Evolutionary conservation across 2,888 invertebrate species (phyloP).

Genomic region (Vandiemenella viatica): DNA sequence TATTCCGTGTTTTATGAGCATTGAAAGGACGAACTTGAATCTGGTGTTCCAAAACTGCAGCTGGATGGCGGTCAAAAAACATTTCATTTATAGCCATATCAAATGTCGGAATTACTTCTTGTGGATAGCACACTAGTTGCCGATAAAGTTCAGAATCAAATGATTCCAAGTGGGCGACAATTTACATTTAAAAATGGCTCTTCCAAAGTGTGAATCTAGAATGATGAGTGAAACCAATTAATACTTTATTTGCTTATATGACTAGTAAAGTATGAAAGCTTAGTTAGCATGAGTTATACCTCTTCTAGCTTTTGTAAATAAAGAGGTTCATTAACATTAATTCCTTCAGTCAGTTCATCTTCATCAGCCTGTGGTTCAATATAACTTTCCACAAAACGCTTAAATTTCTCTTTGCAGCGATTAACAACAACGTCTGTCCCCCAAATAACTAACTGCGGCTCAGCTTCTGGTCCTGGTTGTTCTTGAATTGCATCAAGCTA

Average conservation of each 20-base stretch:
- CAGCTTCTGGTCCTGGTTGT: conserved; percentile 48
- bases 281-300: conserved; percentile 32
- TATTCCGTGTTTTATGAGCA: conserved; percentile 77
- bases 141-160: conserved; percentile 77
- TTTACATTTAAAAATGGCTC: conserved; percentile 91
- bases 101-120: conserved; percentile 93
- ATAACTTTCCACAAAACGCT: conserved; percentile 67
- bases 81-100: conserved; percentile 95
- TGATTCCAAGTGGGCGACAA: conserved; percentile 72
- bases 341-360: conserved; percentile 55
- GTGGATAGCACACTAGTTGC: conserved; percentile 87
- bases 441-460: conserved; percentile 87
- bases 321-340: conserved; percentile 67
- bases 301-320: conserved; percentile 90
- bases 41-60: conserved; percentile 77
- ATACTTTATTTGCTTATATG: background rate
- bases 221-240: conserved; percentile 12
- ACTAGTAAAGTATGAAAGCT: background rate
- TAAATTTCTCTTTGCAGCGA: conserved; percentile 83
- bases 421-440: conserved; percentile 92
- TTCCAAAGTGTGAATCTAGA: conserved; percentile 69
- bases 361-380: conserved; percentile 59
- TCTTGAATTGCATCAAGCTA: conserved; percentile 34
- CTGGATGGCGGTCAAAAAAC: conserved; percentile 84
- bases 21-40: conserved; percentile 94